Conservation (phyloP, 1,140 invertebrate species). For the Drosophila tsacasi region DNA sequence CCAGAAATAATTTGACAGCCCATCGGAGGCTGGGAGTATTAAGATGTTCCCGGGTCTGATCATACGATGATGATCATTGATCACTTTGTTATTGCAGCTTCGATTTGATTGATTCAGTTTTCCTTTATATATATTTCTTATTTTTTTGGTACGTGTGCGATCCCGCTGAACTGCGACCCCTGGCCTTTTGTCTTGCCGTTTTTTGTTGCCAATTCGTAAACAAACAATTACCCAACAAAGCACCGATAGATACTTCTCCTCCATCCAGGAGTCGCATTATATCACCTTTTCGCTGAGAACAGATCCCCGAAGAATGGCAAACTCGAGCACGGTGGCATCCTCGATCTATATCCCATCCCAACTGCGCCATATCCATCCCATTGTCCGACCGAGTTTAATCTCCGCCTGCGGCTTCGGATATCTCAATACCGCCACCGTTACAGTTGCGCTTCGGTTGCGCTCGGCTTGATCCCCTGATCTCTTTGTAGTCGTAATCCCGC, state of each 20-base stretch:
- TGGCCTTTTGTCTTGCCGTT: constrained; percentile 67
- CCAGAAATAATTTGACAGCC: constrained; percentile 78
- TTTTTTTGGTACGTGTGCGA: constrained; percentile 76
- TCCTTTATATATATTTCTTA: constrained; percentile 30
- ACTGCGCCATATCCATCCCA: constrained; percentile 20
- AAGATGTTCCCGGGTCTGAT: constrained; percentile 33
- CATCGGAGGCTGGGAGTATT: constrained; percentile 9
- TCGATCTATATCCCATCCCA: constrained; percentile 25
- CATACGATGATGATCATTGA: constrained; percentile 55
- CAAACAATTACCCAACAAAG: constrained; percentile 81
- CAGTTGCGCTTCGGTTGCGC: constrained; percentile 65
- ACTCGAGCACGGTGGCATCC: constrained; percentile 75
- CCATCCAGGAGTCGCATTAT: constrained; percentile 46
- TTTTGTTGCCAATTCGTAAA: constrained; percentile 75
- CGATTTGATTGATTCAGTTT: constrained; percentile 63
- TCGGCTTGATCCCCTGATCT: constrained; percentile 60
- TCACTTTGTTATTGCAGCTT: constrained; percentile 78
- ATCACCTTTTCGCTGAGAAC: constrained; percentile 64
- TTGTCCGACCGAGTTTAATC: constrained; percentile 65
- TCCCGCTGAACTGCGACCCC: constrained; percentile 67
- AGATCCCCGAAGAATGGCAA: constrained; percentile 48
- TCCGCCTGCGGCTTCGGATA: constrained; percentile 69
- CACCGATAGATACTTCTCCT: constrained; percentile 31
- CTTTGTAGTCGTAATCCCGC: constrained; percentile 47
- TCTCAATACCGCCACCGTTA: constrained; percentile 73